phyloP scores from a whole-genome alignment of 2,113 vertebrate species.

The Paradoxurus hermaphroditus region DNA sequence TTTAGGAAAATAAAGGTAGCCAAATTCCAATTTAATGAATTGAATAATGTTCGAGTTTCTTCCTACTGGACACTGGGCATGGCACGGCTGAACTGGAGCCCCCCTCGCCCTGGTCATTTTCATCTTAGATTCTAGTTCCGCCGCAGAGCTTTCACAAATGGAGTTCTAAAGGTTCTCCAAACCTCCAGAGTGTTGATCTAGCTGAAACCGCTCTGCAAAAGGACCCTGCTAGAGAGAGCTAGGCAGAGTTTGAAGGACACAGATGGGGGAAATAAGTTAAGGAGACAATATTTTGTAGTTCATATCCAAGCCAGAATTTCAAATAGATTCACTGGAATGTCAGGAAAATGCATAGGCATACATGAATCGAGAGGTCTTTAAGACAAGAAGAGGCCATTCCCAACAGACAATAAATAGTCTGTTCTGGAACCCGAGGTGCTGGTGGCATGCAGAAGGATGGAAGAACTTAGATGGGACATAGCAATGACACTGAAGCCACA shows the following conservation, averaged over 20 bases:
- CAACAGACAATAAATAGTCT: neutral
- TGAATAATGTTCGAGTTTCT: neutral
- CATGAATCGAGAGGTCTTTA: neutral
- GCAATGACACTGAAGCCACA: neutral
- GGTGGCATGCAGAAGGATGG: neutral
- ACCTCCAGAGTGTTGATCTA: neutral
- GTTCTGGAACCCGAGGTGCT: too few relatives aligned
- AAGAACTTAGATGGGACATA: neutral
- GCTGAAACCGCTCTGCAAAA: neutral
- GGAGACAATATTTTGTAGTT: neutral
- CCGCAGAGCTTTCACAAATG: neutral
- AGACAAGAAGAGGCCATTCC: neutral
- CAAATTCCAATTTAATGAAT: neutral
- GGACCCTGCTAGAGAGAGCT: neutral
- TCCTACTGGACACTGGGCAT: rapidly evolving
- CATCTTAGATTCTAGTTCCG: neutral
- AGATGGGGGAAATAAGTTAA: neutral
- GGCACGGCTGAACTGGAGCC: too few relatives aligned
- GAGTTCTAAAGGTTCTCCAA: neutral
- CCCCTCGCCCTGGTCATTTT: neutral
- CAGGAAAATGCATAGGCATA: neutral
- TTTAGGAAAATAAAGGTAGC: neutral
- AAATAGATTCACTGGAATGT: neutral
- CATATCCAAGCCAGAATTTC: neutral
- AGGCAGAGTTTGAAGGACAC: neutral